A percentile compares a stretch with the other conserved stretches of the same genome.
phyloP scores from a whole-genome alignment of 2,888 invertebrate species.

The Agrotis puta region DNA sequence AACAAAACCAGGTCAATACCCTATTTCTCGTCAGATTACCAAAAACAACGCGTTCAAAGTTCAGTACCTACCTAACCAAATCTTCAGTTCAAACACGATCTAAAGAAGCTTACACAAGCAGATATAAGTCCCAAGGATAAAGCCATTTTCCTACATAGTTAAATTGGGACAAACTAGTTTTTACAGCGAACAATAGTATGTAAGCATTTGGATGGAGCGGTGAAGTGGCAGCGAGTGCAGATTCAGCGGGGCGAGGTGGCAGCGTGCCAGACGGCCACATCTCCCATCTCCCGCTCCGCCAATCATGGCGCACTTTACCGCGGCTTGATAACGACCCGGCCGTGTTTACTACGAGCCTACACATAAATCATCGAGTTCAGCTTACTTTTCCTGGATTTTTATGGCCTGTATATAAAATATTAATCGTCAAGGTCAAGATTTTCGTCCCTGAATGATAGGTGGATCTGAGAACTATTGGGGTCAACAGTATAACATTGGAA shows the following conservation, averaged over 20 bases:
- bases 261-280: conserved; percentile 74
- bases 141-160: conserved; percentile 43
- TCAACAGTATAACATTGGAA: not conserved
- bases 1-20: too few relatives aligned
- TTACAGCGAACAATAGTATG: conserved; percentile 59
- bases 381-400: conserved; percentile 41
- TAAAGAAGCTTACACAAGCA: conserved; percentile 39
- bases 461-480: not conserved
- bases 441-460: not conserved
- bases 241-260: conserved; percentile 76
- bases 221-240: conserved; percentile 69
- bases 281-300: conserved; percentile 66
- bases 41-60: conserved; percentile 27
- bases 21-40: conserved; percentile 24
- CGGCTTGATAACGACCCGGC: conserved; percentile 65
- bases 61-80: conserved; percentile 36
- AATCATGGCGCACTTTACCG: conserved; percentile 70
- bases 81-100: conserved; percentile 29
- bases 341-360: conserved; percentile 61
- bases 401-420: conserved; percentile 21
- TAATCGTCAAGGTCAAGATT: conserved; percentile 35
- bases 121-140: conserved; percentile 40
- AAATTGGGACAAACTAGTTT: conserved; percentile 64
- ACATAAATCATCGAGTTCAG: conserved; percentile 59
- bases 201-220: conserved; percentile 65